A percentile compares a stretch with the other conserved stretches of the same genome.
Evolutionary conservation across 2,113 vertebrate species (phyloP).

Genomic region (Otus sunia): DNA sequence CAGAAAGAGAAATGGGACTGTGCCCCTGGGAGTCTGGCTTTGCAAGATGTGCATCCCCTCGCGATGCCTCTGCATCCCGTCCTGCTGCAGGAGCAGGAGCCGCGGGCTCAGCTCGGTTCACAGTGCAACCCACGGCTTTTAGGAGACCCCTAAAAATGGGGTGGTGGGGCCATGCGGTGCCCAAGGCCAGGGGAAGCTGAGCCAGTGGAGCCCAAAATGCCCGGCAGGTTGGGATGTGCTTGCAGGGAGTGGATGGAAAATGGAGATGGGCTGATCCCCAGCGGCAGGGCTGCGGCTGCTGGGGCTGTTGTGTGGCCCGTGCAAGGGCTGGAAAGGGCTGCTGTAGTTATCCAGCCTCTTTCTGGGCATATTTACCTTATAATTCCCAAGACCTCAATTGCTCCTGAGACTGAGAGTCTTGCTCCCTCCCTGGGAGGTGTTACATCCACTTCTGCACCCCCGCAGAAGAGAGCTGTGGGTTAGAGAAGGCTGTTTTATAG

Average conservation of each 20-base stretch:
- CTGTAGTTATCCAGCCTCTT: background rate
- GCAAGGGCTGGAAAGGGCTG: background rate
- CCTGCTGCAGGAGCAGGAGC: background rate
- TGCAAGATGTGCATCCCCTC: background rate
- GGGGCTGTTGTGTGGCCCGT: background rate
- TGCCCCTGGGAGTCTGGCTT: rapidly evolving
- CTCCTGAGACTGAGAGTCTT: background rate
- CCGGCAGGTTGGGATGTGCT: background rate
- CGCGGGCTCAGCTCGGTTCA: rapidly evolving
- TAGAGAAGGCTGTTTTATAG: background rate
- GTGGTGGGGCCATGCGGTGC: background rate
- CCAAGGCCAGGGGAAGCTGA: background rate
- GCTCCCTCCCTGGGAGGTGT: background rate
- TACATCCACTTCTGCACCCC: background rate
- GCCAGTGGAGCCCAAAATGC: background rate
- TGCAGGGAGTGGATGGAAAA: background rate
- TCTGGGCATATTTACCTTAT: background rate
- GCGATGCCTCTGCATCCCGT: background rate
- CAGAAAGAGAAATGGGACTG: background rate
- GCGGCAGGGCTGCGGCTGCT: background rate
- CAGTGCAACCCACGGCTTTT: background rate
- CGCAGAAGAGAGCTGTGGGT: background rate
- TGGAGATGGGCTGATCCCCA: rapidly evolving
- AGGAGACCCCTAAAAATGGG: background rate
- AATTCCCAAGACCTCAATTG: background rate